Percentiles rank a stretch among this genome's conserved stretches.
Evolutionary conservation across 2,797 vertebrate genomes (phyloP).

Genomic region (Pachyuromys duprasi): DNA sequence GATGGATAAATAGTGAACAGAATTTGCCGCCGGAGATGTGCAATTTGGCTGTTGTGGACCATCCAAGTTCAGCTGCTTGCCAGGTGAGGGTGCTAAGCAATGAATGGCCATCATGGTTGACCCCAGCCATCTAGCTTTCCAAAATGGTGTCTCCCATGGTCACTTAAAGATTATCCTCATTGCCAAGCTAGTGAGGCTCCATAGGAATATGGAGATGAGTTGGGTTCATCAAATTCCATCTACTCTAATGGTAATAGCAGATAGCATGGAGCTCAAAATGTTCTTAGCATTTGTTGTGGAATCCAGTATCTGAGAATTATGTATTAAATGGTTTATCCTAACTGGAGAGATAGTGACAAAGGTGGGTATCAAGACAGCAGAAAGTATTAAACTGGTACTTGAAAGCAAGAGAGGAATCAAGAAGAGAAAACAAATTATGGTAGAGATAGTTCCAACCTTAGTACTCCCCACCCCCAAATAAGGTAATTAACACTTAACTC

Average conservation of each 20-base stretch:
- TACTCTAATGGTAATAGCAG: neutral
- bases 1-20: slow-evolving; percentile 28
- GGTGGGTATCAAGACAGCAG: neutral
- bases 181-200: neutral
- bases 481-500: neutral
- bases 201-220: neutral
- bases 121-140: neutral
- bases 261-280: neutral
- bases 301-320: slow-evolving; percentile 21
- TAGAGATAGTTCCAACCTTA: slow-evolving; percentile 47
- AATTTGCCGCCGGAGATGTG: slow-evolving; percentile 45
- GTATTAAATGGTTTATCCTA: slow-evolving; percentile 10
- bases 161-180: slow-evolving; percentile 1
- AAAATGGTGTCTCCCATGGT: neutral
- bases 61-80: slow-evolving; percentile 27
- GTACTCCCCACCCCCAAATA: neutral
- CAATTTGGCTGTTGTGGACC: slow-evolving; percentile 44
- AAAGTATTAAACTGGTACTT: slow-evolving; percentile 45
- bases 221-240: neutral
- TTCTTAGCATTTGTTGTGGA: neutral
- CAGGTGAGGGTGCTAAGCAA: neutral
- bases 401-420: slow-evolving; percentile 60
- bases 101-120: neutral
- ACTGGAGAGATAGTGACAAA: slow-evolving; percentile 34
- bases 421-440: slow-evolving; percentile 10